Base-by-base conservation (phyloP, 2,797 vertebrate species). In the Craterocephalus amniculus region DNA sequence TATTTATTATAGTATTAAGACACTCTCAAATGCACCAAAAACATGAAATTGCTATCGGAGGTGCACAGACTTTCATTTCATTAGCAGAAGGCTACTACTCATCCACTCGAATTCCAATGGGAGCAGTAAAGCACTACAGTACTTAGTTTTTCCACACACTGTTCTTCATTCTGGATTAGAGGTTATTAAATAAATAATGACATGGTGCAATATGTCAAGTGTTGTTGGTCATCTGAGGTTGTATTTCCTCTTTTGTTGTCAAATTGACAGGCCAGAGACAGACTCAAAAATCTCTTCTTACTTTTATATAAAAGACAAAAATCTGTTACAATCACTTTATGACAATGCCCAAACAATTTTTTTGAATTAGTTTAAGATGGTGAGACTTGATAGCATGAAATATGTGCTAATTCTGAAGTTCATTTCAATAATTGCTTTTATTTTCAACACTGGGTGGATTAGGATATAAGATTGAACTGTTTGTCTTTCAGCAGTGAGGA, bases 401-500 rank as follows among this genome's bases (percentile, higher is more conserved):
- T 49, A 6, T 4, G 11, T 35, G 22, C 13, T 72, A 38, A 38
- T 3, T 49, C 9, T 62, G 10, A 16, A 13, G 16, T 38, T 31
- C 4, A 63, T 2, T 22, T 45, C 40, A 38, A 56, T 31, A 13
- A 2, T 0, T n/a, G 38, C 68, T 72, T 16, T 11, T 4, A 1
- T 67, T n/a, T 12, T 0, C 24, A 26, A 54, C 49, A 70, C 38
- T 13, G 14, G 20, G 20, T 3, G 16, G 27, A 62, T 36, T 45
- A 36, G 16, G 48, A 32, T 20, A 35, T 43, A 13, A 20, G 54
- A 9, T 36, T 14, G 1, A 12, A 18, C 6, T 54, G n/a, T 69
- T 0, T 62, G 2, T 56, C 16, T 43, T 65, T 71, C 56, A 67
- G 74, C 70, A 56, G 4, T 54, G 58, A 7, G n/a, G 32, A 59